Conservation (phyloP, 2,113 vertebrate genomes). For the Bos indicus region DNA sequence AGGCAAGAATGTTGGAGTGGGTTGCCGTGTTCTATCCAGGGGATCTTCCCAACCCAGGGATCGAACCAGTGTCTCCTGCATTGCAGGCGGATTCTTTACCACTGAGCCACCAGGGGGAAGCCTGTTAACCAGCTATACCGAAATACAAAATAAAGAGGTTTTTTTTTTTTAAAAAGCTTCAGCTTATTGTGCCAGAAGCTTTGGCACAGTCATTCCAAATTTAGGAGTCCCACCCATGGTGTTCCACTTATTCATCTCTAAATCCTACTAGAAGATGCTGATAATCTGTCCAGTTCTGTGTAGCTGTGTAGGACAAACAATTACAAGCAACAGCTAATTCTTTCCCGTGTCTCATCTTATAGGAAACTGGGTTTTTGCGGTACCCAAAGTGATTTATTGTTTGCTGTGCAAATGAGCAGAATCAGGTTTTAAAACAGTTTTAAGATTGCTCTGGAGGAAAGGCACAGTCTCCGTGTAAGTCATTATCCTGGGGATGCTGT, state of each 20-base stretch:
- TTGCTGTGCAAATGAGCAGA: neutral
- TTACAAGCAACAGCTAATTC: neutral
- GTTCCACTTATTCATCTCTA: neutral
- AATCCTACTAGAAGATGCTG: neutral
- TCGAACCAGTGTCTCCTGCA: neutral
- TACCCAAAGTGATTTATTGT: slow-evolving; percentile 15
- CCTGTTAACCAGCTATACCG: neutral
- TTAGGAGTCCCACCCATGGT: neutral
- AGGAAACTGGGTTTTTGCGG: neutral
- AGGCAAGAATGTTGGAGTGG: neutral
- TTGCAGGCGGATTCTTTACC: neutral
- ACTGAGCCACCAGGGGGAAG: neutral
- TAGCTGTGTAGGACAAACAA: neutral
- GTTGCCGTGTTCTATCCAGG: neutral
- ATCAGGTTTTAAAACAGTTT: slow-evolving; percentile 24
- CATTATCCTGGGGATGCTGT: neutral
- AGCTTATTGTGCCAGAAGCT: neutral
- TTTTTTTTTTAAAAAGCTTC: neutral
- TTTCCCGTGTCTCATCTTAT: neutral
- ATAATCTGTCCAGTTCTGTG: neutral
- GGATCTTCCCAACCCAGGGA: neutral
- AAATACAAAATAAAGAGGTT: neutral
- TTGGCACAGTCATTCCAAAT: neutral
- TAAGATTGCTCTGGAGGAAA: neutral
- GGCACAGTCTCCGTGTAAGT: neutral